Conservation (phyloP, 2,113 vertebrate genomes). For the Triplophysa siluroides region DNA sequence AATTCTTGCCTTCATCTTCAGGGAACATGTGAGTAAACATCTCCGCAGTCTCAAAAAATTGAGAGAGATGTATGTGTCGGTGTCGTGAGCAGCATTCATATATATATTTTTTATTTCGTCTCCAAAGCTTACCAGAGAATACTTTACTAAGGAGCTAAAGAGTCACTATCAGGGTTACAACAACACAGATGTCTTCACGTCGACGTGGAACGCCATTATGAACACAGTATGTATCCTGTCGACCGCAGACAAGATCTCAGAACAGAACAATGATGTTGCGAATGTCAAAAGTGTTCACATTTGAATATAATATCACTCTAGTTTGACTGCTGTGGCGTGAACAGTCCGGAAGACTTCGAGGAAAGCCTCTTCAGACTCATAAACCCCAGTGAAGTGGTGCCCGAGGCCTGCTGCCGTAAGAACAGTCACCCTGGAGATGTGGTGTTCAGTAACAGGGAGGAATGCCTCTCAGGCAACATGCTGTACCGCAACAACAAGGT, state of each 20-base stretch:
- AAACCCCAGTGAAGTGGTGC: slow-evolving; percentile 68
- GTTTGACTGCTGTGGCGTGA: slow-evolving; percentile 96
- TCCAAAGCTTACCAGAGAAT: slow-evolving; percentile 86
- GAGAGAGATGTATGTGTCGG: neutral
- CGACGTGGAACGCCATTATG: slow-evolving; percentile 95
- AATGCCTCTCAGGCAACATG: slow-evolving; percentile 80
- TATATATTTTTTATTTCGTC: neutral
- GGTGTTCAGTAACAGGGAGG: slow-evolving; percentile 72
- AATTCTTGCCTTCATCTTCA: slow-evolving; percentile 91
- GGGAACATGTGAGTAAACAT: slow-evolving; percentile 84
- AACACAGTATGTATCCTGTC: slow-evolving; percentile 80
- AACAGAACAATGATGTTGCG: neutral
- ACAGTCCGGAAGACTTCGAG: slow-evolving; percentile 90
- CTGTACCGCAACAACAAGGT: slow-evolving; percentile 90
- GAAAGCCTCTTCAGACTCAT: slow-evolving; percentile 73
- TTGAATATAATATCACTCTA: slow-evolving; percentile 56
- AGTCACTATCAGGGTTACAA: slow-evolving; percentile 89
- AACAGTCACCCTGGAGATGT: slow-evolving; percentile 74
- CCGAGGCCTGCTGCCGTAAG: slow-evolving; percentile 86
- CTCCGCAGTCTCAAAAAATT: neutral
- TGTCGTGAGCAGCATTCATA: neutral
- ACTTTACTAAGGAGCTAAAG: slow-evolving; percentile 92
- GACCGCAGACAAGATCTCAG: no score
- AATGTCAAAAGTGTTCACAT: neutral
- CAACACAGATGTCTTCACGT: slow-evolving; percentile 84